Percentiles rank a stretch among this genome's conserved stretches.
These are phyloP conservation scores for Champsocephalus esox DNA, from an alignment of 2,797 vertebrate species.

Conservation along the genomic window DNA sequence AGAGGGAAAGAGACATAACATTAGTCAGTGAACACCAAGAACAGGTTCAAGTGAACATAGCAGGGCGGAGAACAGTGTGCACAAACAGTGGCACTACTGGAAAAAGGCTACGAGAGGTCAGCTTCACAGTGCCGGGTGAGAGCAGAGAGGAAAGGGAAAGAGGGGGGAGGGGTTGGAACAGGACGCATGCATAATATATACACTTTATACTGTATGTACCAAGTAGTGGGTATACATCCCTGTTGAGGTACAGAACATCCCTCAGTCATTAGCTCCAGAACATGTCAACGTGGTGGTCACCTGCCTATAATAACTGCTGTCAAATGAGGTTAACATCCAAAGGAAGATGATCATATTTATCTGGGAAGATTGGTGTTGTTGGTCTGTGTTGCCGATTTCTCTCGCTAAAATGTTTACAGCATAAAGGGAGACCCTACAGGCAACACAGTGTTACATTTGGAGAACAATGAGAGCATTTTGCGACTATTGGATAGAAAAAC, in stretches of 20 bases:
- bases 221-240: slow-evolving; percentile 1
- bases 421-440: too few species aligned
- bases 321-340: slow-evolving; percentile 1
- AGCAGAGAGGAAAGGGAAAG: slow-evolving; percentile 26
- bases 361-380: not conserved
- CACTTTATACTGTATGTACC: not conserved
- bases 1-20: slow-evolving; percentile 75
- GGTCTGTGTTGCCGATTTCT: not conserved
- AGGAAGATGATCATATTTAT: not conserved
- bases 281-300: not conserved
- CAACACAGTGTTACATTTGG: too few species aligned
- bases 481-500: too few species aligned
- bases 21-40: slow-evolving; percentile 77
- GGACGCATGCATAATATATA: slow-evolving; percentile 57
- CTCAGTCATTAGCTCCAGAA: not conserved
- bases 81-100: slow-evolving; percentile 46
- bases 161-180: slow-evolving; percentile 28
- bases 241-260: not conserved
- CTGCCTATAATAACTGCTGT: not conserved
- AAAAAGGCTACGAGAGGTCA: slow-evolving; percentile 33
- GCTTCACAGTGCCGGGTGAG: slow-evolving; percentile 54
- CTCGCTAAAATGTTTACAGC: not conserved
- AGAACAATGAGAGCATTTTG: too few species aligned
- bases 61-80: slow-evolving; percentile 59
- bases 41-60: slow-evolving; percentile 70